Percentiles rank a stretch among this genome's conserved stretches.
phyloP scores from a whole-genome alignment of 1,140 invertebrate genomes.

The Saxidomus purpurata region DNA sequence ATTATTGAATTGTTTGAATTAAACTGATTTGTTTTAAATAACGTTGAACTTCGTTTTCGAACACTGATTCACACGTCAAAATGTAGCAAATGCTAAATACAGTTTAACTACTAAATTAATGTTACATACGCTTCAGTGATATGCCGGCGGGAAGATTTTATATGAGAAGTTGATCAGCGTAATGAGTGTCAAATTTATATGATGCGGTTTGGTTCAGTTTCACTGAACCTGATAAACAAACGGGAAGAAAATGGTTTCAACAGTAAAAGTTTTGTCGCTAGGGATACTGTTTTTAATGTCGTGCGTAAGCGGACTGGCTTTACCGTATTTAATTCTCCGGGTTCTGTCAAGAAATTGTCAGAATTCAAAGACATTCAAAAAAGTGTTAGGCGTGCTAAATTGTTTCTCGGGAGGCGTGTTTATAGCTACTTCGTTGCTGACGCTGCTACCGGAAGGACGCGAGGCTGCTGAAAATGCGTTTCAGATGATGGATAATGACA shows the following conservation, averaged over 20 bases:
- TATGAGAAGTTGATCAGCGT: too few relatives aligned
- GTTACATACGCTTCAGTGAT: too few relatives aligned
- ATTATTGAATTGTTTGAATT: too few relatives aligned
- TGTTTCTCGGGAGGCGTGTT: conserved; percentile 89
- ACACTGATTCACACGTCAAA: too few relatives aligned
- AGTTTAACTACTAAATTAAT: too few relatives aligned
- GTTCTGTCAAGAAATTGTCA: background rate
- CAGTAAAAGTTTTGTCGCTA: conserved; percentile 19
- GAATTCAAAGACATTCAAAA: background rate
- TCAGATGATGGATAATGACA: background rate
- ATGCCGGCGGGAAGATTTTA: too few relatives aligned
- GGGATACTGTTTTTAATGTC: conserved; percentile 44
- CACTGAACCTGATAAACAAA: too few relatives aligned
- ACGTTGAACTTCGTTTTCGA: too few relatives aligned
- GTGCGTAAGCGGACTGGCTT: conserved; percentile 7
- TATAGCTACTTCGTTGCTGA: conserved; percentile 87
- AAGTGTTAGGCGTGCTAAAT: conserved; percentile 68
- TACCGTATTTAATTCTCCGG: conserved; percentile 24
- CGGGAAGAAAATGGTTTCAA: conserved; percentile 13
- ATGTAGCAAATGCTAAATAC: too few relatives aligned
- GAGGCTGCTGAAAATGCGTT: conserved; percentile 78
- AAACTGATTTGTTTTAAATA: too few relatives aligned
- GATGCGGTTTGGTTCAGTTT: too few relatives aligned
- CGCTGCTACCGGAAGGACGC: conserved; percentile 87
- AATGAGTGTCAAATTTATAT: too few relatives aligned